phyloP scores from a whole-genome alignment of 2,888 invertebrate genomes.

The Lathronympha strigana region DNA sequence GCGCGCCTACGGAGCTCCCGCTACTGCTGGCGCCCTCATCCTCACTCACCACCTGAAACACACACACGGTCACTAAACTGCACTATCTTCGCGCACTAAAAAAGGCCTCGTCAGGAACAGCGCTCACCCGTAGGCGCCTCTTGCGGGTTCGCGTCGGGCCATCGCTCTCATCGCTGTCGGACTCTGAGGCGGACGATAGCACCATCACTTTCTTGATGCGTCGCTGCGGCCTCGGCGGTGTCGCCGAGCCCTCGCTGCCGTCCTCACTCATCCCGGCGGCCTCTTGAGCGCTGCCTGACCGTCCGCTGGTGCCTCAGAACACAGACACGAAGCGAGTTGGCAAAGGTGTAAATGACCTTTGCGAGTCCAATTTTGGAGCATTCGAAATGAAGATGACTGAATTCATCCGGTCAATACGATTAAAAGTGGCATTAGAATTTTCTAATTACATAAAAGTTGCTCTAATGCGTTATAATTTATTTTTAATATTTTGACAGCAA shows the following conservation, averaged over 20 bases:
- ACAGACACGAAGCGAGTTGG: conserved; percentile 60
- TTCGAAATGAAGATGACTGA: conserved; percentile 53
- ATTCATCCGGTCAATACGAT: conserved; percentile 62
- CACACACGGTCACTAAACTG: conserved; percentile 12
- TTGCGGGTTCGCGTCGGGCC: conserved; percentile 68
- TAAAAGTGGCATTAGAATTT: conserved; percentile 54
- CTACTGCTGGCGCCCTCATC: conserved; percentile 75
- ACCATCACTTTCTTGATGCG: conserved; percentile 69
- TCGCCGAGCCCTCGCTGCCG: conserved; percentile 67
- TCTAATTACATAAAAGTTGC: conserved; percentile 52
- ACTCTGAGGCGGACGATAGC: conserved; percentile 66
- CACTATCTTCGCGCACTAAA: neutral
- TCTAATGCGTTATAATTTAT: conserved; percentile 65
- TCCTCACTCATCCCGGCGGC: conserved; percentile 72
- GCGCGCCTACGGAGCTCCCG: conserved; percentile 65
- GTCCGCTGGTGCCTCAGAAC: conserved; percentile 50
- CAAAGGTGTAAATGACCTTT: conserved; percentile 79
- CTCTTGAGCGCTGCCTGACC: conserved; percentile 56
- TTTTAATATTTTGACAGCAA: conserved; percentile 82
- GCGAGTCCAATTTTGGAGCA: conserved; percentile 56
- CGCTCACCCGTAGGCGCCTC: conserved; percentile 76
- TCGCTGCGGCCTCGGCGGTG: conserved; percentile 65
- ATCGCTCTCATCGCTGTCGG: conserved; percentile 78
- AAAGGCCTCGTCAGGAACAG: neutral
- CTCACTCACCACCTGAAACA: conserved; percentile 82